Conservation (phyloP, 2,888 invertebrate species). For the Cephonodes hylas region DNA sequence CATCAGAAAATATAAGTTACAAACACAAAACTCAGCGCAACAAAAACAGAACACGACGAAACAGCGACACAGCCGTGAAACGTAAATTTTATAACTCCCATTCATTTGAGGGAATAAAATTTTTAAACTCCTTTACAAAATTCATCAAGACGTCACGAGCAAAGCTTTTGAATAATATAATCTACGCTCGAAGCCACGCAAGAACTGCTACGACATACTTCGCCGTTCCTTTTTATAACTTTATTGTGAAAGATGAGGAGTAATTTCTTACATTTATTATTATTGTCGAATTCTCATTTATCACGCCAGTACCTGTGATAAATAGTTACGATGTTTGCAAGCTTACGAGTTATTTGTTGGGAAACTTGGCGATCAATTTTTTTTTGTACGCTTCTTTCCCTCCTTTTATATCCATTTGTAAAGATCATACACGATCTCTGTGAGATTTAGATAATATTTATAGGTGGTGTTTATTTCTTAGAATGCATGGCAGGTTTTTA, state of each 20-base stretch:
- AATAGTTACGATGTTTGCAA: constrained; percentile 31
- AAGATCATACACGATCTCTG: too few species aligned
- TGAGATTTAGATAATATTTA: too few species aligned
- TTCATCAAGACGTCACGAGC: constrained; percentile 73
- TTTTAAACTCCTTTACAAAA: constrained; percentile 69
- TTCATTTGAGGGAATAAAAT: constrained; percentile 64
- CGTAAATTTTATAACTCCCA: constrained; percentile 47
- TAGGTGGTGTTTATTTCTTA: too few species aligned
- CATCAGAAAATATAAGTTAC: too few species aligned
- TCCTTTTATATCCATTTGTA: too few species aligned
- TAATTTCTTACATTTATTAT: constrained; percentile 52
- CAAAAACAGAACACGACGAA: constrained; percentile 15
- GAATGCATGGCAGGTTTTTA: too few species aligned
- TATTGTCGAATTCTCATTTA: constrained; percentile 41
- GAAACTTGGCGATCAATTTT: neutral
- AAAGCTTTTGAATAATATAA: constrained; percentile 75
- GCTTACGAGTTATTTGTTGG: neutral
- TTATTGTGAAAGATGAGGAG: constrained; percentile 41
- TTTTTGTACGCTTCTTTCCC: too few species aligned
- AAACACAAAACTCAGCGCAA: neutral
- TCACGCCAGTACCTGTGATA: constrained; percentile 35
- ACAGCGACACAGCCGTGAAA: constrained; percentile 15
- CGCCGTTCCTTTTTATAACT: constrained; percentile 34
- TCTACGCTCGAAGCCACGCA: constrained; percentile 38
- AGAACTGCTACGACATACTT: constrained; percentile 34